Evolutionary conservation across 2,797 vertebrate species (phyloP), one percentile per base, ranked within the genome.

Genomic region (Malurus splendens): DNA sequence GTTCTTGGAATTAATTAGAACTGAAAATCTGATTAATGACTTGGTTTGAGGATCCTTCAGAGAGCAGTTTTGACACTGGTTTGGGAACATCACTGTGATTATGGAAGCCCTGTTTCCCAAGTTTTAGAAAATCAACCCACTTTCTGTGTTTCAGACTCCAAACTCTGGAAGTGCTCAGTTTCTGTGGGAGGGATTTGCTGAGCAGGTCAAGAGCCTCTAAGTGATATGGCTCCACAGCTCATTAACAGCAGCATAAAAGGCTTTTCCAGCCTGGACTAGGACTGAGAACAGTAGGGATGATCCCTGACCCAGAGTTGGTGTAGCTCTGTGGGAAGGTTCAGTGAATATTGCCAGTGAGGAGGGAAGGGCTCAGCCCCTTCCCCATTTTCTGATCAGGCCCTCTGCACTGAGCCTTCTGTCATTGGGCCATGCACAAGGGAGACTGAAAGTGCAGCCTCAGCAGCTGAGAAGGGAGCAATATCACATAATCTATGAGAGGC

Each of bases 401-500:
- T 65, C 54, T 80, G 44, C 42, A 82, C 4, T 14, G 55, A 87
- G 59, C n/a, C 59, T 82, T 88, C 85, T 88, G 56, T 73, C 56
- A 73, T 0, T n/a, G 48, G 55, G 71, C 41, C 20, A 5, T 36
- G 52, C 77, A 85, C 7, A 7, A 54, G 80, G 72, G 78, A 86
- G 70, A 78, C 41, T 0, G 6, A 82, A 93, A 92, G 54, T 92
- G 93, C 90, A 93, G 76, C 76, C 75, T 95, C 92, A 93, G 93
- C 84, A 89, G 62, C 82, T 82, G 84, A 85, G 76, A 82, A 84
- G 80, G 82, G 70, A 90, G 77, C 66, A 87, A 48, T 66, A 85
- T 84, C 94, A 93, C 86, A 95, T 93, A 91, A 95, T 94, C 90
- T 90, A 87, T 54, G 78, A 62, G 86, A 50, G 41, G 30, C 75